Percentiles rank a stretch among this genome's conserved stretches.
Conservation (phyloP, 2,888 invertebrate genomes). For the Ecliptopera silaceata region DNA sequence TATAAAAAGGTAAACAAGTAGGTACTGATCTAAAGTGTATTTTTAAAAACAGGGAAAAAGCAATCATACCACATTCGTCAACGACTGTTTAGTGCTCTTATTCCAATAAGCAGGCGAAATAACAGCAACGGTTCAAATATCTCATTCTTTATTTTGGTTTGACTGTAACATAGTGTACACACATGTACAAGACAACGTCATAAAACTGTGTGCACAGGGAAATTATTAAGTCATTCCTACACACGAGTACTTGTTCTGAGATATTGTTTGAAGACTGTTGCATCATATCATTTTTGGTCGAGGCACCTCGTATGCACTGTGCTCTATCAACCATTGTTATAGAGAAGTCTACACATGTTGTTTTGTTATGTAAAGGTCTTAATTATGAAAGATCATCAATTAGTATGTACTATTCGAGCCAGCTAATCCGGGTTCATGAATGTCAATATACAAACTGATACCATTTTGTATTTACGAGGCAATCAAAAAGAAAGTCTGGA, state of each 20-base stretch:
- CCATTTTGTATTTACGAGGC: conserved; percentile 14
- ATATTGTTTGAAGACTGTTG: conserved; percentile 51
- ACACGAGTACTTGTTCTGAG: conserved; percentile 52
- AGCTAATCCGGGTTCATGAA: conserved; percentile 23
- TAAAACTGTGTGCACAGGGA: conserved; percentile 47
- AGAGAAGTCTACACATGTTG: conserved; percentile 34
- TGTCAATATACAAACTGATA: conserved; percentile 5
- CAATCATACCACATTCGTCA: too few species aligned
- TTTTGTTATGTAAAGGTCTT: conserved; percentile 45
- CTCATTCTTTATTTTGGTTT: background rate
- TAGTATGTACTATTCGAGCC: conserved; percentile 33
- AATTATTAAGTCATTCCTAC: conserved; percentile 71
- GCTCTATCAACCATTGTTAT: conserved; percentile 44
- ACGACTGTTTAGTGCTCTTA: too few species aligned
- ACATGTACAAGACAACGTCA: conserved; percentile 32
- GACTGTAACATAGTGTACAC: conserved; percentile 5
- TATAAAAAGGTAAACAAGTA: too few species aligned
- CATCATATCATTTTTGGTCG: conserved; percentile 56
- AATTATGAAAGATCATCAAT: conserved; percentile 42
- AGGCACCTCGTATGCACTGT: conserved; percentile 43
- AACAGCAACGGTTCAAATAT: too few species aligned
- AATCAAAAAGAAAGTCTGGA: conserved; percentile 54
- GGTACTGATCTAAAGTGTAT: too few species aligned
- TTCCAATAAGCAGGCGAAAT: too few species aligned
- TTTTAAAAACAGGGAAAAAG: too few species aligned